These are phyloP conservation scores for Myoxocephalus aenaeus DNA, from an alignment of 2,797 vertebrate species.

Conservation along the genomic window DNA sequence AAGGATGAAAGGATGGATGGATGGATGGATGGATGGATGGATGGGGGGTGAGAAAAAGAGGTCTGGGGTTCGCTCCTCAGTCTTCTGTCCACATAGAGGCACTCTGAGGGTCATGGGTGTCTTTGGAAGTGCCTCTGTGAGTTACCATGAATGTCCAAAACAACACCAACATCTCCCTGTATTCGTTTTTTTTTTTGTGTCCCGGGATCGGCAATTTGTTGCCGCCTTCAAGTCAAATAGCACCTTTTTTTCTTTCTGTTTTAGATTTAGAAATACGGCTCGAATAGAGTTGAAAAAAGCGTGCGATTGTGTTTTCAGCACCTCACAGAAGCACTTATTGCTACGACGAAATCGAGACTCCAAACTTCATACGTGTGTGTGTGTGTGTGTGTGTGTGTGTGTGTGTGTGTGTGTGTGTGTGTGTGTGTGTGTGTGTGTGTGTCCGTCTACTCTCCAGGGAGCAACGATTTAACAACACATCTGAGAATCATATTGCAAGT, in stretches of 20 bases:
- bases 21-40: not conserved
- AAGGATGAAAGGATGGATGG: constrained; percentile 21
- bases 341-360: constrained; percentile 54
- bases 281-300: constrained; percentile 1
- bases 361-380: not conserved
- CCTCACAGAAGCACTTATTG: constrained; percentile 74
- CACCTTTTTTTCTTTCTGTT: constrained; percentile 54
- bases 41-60: not conserved
- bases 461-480: constrained; percentile 44
- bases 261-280: constrained; percentile 36
- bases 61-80: constrained; percentile 22
- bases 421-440: too few species aligned
- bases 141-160: not conserved
- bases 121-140: constrained; percentile 69
- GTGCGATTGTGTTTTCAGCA: constrained; percentile 23
- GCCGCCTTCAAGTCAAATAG: constrained; percentile 34
- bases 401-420: too few species aligned
- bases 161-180: too few species aligned
- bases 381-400: too few species aligned
- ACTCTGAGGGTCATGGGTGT: constrained; percentile 61
- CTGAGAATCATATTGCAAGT: constrained; percentile 61
- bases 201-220: constrained; percentile 11
- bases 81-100: constrained; percentile 47
- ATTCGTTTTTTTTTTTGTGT: constrained; percentile 2
- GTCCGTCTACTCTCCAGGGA: constrained; percentile 15